These are phyloP conservation scores for Columba livia DNA, from an alignment of 2,113 vertebrate species.

Conservation along the genomic window DNA sequence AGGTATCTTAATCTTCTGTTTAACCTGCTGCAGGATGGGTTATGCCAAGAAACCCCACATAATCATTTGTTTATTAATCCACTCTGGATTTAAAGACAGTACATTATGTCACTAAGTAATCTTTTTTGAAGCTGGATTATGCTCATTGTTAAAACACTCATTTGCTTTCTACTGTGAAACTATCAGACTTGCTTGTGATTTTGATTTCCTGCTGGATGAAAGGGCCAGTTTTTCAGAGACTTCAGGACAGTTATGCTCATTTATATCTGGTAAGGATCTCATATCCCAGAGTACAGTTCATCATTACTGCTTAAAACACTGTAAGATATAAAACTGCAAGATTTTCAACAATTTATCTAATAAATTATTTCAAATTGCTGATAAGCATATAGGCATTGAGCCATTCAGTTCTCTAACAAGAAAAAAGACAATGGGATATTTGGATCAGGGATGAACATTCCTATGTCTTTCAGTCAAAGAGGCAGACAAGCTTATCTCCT, in stretches of 20 bases:
- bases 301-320: neutral
- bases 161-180: neutral
- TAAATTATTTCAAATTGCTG: neutral
- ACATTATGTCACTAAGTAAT: neutral
- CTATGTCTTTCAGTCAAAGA: neutral
- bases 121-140: neutral
- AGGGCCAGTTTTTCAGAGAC: neutral
- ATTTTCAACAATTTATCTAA: neutral
- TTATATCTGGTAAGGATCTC: neutral
- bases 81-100: constrained; percentile 3
- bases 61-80: constrained; percentile 23
- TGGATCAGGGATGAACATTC: neutral
- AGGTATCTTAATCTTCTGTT: neutral
- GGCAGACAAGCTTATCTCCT: neutral
- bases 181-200: neutral
- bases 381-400: neutral
- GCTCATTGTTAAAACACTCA: neutral
- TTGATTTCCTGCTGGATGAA: neutral
- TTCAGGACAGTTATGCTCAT: neutral
- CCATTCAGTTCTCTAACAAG: neutral
- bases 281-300: neutral
- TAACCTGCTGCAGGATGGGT: neutral
- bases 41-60: neutral
- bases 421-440: neutral
- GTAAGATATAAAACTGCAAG: neutral